Evolutionary conservation across 2,888 invertebrate species (phyloP), one percentile per base, ranked within the genome.

Genomic region (Lasiommata megera): DNA sequence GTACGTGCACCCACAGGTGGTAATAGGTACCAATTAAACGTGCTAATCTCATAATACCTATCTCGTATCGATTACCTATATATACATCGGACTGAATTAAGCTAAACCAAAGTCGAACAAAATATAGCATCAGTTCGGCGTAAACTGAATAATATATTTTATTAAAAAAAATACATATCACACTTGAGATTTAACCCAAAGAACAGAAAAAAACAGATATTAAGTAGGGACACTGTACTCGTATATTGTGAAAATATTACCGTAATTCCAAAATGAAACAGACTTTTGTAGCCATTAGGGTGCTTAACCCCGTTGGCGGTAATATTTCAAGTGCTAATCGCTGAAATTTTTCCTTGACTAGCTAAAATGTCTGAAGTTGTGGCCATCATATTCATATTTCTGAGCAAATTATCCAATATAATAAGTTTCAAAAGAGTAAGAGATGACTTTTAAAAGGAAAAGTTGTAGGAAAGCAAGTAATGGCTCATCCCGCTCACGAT

Each of bases 371-470:
- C 84, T 75, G 78, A 88, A 88, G 83, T 88, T 89, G 77, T 74
- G 74, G 73, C 82, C 80, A 82, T 84, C 85, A 80, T 84, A 86
- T 85, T 83, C 86, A 87, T 87, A 88, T 87, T 88, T 88, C 83
- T 75, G 68, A 78, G 73, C 73, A 77, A 89, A 88, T 88, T 87
- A 86, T 88, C 88, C 80, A 86, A 87, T 89, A 85, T 86, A 84
- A 85, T 82, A 88, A 88, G 84, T 88, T 88, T 82, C 65, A 84
- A 85, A 88, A 87, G 85, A 88, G 88, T 87, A 88, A 82, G 82
- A 85, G 83, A 80, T 79, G 82, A 88, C 83, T 89, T 90, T 88
- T 88, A 89, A 89, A 89, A 86, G 87, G 86, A 88, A 90, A 90
- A 90, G 84, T 90, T 90, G 76, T 72, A 65, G 70, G 79, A 84